Evolutionary conservation across 2,888 invertebrate species (phyloP), one percentile per base, ranked within the genome.

Genomic region (Esperia sulphurella): DNA sequence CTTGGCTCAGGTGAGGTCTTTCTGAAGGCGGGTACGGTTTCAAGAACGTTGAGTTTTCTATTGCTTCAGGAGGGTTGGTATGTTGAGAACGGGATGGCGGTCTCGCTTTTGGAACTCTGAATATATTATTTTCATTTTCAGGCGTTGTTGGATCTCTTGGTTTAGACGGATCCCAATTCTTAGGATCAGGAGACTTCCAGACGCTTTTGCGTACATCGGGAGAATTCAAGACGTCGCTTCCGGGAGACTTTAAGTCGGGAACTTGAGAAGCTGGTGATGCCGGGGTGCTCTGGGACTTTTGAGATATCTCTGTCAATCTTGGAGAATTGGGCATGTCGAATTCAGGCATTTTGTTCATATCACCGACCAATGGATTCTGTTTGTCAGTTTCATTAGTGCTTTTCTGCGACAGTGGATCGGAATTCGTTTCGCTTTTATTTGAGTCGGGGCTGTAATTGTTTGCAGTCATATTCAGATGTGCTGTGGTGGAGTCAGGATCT

Each of bases 401-500:
- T 68, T 83, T 83, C n/a, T 71, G 79, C 7, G 73, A 48, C 41
- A 71, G 51, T 49, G 71, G 80, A 46, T 88, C 88, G 0, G 79
- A 75, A 58, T 75, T 85, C 0, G 83, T 68, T 45, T 92, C 92
- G 58, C 91, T 92, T 64, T 79, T 77, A 45, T 86, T 89, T 0
- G 90, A 90, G 58, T 90, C 88, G 21, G 90, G 90, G 55, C 90
- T 90, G 43, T 83, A 90, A 62, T 91, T 88, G 59, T 90, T 90
- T 35, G 83, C 77, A 35, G 85, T 75, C 13, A 82, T 59, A 54
- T 87, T 89, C 37, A 89, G 71, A 75, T 89, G 91, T 45, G 92
- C 90, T 10, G 93, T 95, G 0, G 95, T 95, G 10, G 95, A 95
- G 65, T 95, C 95, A 0, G 95, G 94, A 64, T 94, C 95, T 58